phyloP scores from a whole-genome alignment of 2,113 vertebrate genomes.

The Alethe castanea region DNA sequence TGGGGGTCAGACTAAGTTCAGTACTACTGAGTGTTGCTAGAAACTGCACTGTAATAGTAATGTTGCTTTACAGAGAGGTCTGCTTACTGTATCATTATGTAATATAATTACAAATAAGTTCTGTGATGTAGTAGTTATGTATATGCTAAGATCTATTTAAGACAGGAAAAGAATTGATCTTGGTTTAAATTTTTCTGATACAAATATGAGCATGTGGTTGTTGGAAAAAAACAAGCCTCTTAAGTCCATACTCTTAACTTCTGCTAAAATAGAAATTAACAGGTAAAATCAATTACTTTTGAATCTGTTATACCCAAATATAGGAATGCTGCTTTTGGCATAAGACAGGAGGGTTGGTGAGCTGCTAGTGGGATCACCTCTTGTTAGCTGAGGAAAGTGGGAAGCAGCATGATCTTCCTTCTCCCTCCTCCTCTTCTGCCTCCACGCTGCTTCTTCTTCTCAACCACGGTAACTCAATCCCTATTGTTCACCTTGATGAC shows the following conservation, averaged over 20 bases:
- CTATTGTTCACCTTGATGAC: background rate
- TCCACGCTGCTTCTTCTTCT: background rate
- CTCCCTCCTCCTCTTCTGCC: background rate
- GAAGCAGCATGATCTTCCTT: background rate
- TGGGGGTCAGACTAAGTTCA: background rate
- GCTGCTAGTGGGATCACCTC: background rate
- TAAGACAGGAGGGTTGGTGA: background rate
- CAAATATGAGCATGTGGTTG: rapidly evolving
- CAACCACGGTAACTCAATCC: background rate
- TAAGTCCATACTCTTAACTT: background rate
- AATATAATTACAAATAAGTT: background rate
- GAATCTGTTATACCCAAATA: background rate
- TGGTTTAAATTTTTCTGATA: background rate
- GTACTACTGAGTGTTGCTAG: background rate
- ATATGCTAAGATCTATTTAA: background rate
- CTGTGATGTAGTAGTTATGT: background rate
- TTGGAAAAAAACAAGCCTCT: background rate
- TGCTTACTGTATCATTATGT: background rate
- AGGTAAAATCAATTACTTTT: background rate
- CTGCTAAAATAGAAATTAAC: background rate
- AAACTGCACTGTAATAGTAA: background rate
- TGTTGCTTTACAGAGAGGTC: background rate
- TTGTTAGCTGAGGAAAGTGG: background rate
- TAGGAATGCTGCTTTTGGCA: background rate
- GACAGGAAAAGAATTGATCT: background rate